Evolutionary conservation across 2,113 vertebrate species (phyloP).

Genomic region (Barbus barbus): DNA sequence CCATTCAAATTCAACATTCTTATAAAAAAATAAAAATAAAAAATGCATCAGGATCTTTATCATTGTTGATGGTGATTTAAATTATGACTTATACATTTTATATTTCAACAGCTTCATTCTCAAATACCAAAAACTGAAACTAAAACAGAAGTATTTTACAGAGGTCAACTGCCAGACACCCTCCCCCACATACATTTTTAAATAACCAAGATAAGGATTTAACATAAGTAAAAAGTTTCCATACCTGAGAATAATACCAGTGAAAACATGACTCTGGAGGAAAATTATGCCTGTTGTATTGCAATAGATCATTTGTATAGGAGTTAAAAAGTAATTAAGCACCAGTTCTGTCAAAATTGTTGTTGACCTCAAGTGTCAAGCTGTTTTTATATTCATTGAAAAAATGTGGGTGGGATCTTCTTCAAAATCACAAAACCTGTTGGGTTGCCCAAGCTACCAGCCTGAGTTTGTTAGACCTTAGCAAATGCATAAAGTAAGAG

Average conservation of each 20-base stretch:
- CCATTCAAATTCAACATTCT: no score
- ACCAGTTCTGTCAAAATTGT: not conserved
- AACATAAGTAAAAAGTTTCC: not conserved
- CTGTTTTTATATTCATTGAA: not conserved
- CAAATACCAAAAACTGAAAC: no score
- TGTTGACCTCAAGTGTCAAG: no score
- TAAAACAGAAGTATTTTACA: no score
- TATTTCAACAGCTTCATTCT: no score
- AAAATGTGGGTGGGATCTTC: not conserved
- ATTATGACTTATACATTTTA: no score
- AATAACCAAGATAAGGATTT: not conserved
- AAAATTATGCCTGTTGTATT: not conserved
- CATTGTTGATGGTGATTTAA: no score
- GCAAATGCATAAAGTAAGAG: not conserved
- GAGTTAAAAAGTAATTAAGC: not conserved
- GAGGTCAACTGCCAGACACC: no score
- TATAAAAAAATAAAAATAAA: no score
- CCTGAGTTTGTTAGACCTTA: not conserved
- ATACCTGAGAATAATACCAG: constrained; percentile 1
- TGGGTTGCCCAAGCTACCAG: not conserved
- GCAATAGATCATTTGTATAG: not conserved
- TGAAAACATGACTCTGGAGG: not conserved
- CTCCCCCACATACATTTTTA: not conserved
- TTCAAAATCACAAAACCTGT: not conserved
- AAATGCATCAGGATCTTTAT: no score